A percentile compares a stretch with the other conserved stretches of the same genome.
phyloP scores from a whole-genome alignment of 37 sponge, comb jelly and placozoan genomes.

The Cladorhizidae sp. region DNA sequence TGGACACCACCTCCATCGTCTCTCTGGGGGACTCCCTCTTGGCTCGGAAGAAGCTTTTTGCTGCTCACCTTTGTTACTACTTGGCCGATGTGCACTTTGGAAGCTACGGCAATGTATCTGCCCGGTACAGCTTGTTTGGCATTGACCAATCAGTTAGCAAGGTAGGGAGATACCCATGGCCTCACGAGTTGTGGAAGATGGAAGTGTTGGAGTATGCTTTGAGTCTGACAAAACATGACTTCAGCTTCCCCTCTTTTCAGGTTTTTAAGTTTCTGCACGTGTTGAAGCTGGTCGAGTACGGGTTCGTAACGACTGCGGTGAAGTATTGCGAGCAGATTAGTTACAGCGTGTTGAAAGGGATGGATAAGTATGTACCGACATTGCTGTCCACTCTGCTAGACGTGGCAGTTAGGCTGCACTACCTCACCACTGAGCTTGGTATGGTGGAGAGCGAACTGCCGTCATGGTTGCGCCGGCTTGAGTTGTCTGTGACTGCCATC shows the following conservation, averaged over 20 bases:
- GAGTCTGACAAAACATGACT: conserved; percentile 58
- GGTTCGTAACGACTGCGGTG: conserved; percentile 41
- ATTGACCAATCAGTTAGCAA: conserved; percentile 17
- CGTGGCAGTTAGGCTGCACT: conserved; percentile 43
- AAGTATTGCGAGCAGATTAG: conserved; percentile 73
- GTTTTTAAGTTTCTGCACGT: conserved; percentile 55
- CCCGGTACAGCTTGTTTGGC: conserved; percentile 69
- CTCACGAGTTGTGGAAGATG: conserved; percentile 49
- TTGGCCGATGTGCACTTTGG: conserved; percentile 47
- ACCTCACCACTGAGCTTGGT: conserved; percentile 27
- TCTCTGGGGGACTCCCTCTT: conserved; percentile 66
- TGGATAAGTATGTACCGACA: conserved; percentile 8
- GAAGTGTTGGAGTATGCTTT: conserved; percentile 77
- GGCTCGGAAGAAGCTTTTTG: conserved; percentile 34
- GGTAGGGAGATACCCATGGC: conserved; percentile 21
- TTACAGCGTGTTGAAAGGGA: conserved; percentile 9
- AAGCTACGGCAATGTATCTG: conserved; percentile 23
- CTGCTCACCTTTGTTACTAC: conserved; percentile 76
- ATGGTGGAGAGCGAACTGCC: conserved; percentile 70
- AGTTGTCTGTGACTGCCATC: conserved; percentile 12
- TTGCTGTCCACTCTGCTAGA: conserved; percentile 38
- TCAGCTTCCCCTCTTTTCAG: conserved; percentile 64
- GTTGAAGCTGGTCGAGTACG: conserved; percentile 58
- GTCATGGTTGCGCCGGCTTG: conserved; percentile 49
- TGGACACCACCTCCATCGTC: conserved; percentile 39